Conservation (phyloP, 1,140 invertebrate species). For the Plectus sambesii region DNA sequence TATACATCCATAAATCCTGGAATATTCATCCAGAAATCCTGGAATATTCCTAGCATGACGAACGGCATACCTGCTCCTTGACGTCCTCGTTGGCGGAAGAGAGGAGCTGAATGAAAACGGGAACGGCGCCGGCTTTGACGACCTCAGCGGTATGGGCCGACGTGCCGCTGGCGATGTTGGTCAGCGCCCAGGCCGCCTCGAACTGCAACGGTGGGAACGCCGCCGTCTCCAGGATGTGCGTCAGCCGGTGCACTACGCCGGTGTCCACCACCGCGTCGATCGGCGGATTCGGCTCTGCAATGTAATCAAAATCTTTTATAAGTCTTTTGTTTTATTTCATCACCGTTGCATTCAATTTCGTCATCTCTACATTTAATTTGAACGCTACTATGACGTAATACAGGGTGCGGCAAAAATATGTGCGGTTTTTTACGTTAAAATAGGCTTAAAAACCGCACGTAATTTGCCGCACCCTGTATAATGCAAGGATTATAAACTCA, state of each 20-base stretch:
- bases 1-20: too few species aligned
- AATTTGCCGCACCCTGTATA: constrained; percentile 12
- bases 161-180: constrained; percentile 94
- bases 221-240: constrained; percentile 75
- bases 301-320: constrained; percentile 12
- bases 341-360: too few species aligned
- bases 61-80: constrained; percentile 60
- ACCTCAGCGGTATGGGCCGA: constrained; percentile 81
- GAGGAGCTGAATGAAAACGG: constrained; percentile 74
- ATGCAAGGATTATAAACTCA: constrained; percentile 1
- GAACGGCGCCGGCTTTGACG: constrained; percentile 81
- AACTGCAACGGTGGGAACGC: constrained; percentile 78
- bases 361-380: too few species aligned
- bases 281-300: constrained; percentile 80
- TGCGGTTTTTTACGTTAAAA: too few species aligned
- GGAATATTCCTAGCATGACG: too few species aligned
- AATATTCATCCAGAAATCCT: too few species aligned
- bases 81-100: constrained; percentile 76
- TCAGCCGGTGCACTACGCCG: constrained; percentile 88
- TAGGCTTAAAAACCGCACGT: too few species aligned
- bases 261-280: constrained; percentile 96
- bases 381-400: neutral
- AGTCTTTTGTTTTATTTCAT: neutral
- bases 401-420: too few species aligned
- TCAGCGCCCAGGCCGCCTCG: constrained; percentile 93